A percentile compares a stretch with the other conserved stretches of the same genome.
phyloP scores from a whole-genome alignment of 1,140 invertebrate species.

The Drosophila melanogaster region DNA sequence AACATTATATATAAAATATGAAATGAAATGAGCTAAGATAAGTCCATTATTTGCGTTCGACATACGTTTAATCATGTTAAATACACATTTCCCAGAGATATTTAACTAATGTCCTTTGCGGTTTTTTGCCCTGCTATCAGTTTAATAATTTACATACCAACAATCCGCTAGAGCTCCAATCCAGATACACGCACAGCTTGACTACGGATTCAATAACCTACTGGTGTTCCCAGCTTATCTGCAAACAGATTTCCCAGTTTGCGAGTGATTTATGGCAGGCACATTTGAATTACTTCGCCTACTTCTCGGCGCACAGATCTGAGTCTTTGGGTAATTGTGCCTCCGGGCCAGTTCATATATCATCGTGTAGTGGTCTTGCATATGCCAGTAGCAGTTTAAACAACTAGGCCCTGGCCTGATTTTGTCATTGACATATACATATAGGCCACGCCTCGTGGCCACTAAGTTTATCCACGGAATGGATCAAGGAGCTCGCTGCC shows the following conservation, averaged over 20 bases:
- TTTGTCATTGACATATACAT: slow-evolving; percentile 68
- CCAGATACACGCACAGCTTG: neutral
- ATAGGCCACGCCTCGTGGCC: slow-evolving; percentile 13
- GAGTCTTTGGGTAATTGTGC: slow-evolving; percentile 59
- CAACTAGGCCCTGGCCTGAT: slow-evolving; percentile 38
- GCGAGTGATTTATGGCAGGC: slow-evolving; percentile 63
- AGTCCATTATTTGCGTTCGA: too few species aligned
- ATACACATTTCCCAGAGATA: too few species aligned
- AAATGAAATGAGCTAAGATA: too few species aligned
- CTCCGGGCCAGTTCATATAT: slow-evolving; percentile 59
- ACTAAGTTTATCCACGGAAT: slow-evolving; percentile 12
- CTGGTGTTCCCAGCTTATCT: slow-evolving; percentile 31
- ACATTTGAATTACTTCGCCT: slow-evolving; percentile 62
- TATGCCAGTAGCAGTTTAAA: slow-evolving; percentile 63
- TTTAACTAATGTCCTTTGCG: neutral
- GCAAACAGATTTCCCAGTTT: slow-evolving; percentile 41
- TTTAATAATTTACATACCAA: neutral
- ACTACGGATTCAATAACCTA: slow-evolving; percentile 34
- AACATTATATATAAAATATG: too few species aligned
- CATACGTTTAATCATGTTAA: too few species aligned
- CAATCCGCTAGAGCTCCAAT: neutral
- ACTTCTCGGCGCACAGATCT: slow-evolving; percentile 40
- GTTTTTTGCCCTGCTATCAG: neutral
- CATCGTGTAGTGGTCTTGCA: slow-evolving; percentile 72
- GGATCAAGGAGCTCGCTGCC: slow-evolving; percentile 8